Conservation (phyloP, 2,113 vertebrate species). For the Emydura subglobosa region DNA sequence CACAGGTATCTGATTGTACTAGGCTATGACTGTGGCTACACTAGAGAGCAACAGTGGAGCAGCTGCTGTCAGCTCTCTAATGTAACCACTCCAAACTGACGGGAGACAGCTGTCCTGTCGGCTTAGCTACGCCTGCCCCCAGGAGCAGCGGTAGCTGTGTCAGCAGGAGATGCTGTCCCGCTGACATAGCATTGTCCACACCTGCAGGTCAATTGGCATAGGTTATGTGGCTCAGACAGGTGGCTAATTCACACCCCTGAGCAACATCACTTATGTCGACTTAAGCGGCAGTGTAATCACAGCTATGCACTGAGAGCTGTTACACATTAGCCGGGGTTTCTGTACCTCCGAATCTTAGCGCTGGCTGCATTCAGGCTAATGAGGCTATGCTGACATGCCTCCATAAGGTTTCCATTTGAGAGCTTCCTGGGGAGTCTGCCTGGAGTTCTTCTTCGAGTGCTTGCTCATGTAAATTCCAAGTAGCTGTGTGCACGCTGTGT, state of each 20-base stretch:
- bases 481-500: no score
- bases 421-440: not conserved
- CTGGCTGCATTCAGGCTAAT: not conserved
- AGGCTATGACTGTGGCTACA: not conserved
- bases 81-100: not conserved
- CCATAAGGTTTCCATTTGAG: not conserved
- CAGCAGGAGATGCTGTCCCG: not conserved
- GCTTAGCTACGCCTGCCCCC: not conserved
- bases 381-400: not conserved
- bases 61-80: not conserved
- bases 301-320: not conserved
- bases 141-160: not conserved
- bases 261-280: not conserved
- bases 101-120: not conserved
- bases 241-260: not conserved
- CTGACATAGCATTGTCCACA: no score
- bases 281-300: not conserved
- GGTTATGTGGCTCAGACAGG: not conserved
- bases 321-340: not conserved
- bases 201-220: not conserved
- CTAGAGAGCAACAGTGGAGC: not conserved
- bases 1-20: rapidly evolving
- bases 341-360: no score
- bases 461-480: no score
- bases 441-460: not conserved